Conservation (phyloP, 2,888 invertebrate species). For the Megastigmus dorsalis region DNA sequence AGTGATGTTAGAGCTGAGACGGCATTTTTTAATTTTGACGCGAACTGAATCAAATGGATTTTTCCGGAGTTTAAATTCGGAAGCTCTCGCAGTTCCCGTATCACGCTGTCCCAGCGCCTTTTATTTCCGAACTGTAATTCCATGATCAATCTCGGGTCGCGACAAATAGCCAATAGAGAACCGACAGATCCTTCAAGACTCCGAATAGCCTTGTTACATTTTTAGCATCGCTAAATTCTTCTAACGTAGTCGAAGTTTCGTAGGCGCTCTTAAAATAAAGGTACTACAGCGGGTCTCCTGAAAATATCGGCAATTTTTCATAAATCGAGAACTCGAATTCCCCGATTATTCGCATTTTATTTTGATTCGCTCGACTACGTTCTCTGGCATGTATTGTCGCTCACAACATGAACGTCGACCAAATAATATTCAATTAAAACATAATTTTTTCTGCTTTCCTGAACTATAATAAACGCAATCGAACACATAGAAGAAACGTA, state of each 20-base stretch:
- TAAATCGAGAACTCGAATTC: slow-evolving; percentile 18
- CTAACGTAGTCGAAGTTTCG: slow-evolving; percentile 20
- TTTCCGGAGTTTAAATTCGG: background rate
- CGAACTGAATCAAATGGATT: background rate
- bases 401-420: too few relatives aligned
- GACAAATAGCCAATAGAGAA: slow-evolving; percentile 7
- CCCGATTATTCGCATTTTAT: background rate
- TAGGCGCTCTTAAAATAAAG: slow-evolving; percentile 27
- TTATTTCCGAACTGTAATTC: slow-evolving; percentile 31
- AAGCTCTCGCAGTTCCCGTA: background rate
- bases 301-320: slow-evolving; percentile 18
- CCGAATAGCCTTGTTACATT: slow-evolving; percentile 30
- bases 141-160: background rate
- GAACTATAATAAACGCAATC: too few relatives aligned
- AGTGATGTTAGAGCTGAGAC: background rate
- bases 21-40: background rate
- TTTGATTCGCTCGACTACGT: background rate
- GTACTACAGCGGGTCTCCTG: slow-evolving; percentile 39
- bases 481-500: too few relatives aligned
- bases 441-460: too few relatives aligned
- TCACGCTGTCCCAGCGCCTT: background rate
- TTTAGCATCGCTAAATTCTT: slow-evolving; percentile 6
- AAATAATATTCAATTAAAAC: too few relatives aligned
- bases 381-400: too few relatives aligned
- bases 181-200: slow-evolving; percentile 19